Evolutionary conservation across 2,888 invertebrate genomes (phyloP).

Genomic region (Acanthosepion pharaonis): DNA sequence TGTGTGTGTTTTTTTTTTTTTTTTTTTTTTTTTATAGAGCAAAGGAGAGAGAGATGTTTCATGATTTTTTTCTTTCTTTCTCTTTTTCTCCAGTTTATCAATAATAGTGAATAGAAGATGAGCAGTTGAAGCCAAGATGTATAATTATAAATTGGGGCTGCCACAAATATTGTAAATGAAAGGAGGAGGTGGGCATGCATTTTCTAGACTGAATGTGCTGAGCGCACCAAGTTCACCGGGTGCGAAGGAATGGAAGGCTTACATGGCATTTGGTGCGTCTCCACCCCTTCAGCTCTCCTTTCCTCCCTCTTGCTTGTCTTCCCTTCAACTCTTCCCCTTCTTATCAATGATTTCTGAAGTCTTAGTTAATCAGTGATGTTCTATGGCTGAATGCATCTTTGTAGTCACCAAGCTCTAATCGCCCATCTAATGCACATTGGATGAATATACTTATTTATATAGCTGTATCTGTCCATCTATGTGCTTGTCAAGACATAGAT

Average conservation of each 20-base stretch:
- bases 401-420: constrained; percentile 33
- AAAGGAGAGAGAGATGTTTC: background rate
- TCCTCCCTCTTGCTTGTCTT: background rate
- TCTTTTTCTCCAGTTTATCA: background rate
- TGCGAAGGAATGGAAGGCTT: constrained; percentile 33
- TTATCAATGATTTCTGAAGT: background rate
- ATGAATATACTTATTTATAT: background rate
- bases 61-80: background rate
- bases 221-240: constrained; percentile 6
- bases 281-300: background rate
- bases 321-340: background rate
- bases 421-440: background rate
- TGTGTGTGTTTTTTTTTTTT: background rate
- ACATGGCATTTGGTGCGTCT: background rate
- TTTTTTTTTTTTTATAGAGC: background rate
- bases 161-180: constrained; percentile 17
- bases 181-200: background rate
- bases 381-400: constrained; percentile 9
- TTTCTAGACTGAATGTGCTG: constrained; percentile 21
- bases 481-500: background rate
- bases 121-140: background rate
- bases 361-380: background rate
- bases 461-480: background rate
- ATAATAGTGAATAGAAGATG: background rate
- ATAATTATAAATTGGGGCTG: background rate